These are phyloP conservation scores for Regulus satrapa DNA, from an alignment of 2,113 vertebrate genomes.

Conservation along the genomic window DNA sequence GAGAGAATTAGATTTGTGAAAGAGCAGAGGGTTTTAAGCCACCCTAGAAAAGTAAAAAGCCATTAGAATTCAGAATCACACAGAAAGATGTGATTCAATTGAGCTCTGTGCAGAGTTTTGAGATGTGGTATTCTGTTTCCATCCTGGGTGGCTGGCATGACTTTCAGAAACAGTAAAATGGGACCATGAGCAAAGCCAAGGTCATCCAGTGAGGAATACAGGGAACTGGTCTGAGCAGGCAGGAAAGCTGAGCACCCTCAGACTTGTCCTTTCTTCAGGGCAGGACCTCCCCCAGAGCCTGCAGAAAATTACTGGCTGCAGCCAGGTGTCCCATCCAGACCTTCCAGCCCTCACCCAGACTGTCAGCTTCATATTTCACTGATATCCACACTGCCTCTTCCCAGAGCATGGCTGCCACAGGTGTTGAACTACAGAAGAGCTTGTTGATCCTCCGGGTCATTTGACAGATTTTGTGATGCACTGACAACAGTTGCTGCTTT, in stretches of 20 bases:
- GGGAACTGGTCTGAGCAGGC: background rate
- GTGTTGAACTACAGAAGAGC: background rate
- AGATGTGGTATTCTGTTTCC: background rate
- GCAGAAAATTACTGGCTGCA: background rate
- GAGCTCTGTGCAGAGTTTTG: background rate
- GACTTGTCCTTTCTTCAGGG: background rate
- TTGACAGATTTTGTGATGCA: background rate
- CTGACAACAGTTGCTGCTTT: background rate
- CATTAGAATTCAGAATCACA: background rate
- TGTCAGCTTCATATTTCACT: background rate
- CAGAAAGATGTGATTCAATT: background rate
- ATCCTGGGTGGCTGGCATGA: background rate
- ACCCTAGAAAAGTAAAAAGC: background rate
- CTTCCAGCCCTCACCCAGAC: background rate
- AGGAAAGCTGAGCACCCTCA: background rate
- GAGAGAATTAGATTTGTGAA: slow-evolving; percentile 19
- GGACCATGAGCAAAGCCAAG: background rate
- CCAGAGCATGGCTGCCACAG: background rate
- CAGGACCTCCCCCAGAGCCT: background rate
- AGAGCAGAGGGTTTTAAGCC: background rate
- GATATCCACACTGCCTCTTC: background rate
- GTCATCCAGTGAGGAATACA: background rate
- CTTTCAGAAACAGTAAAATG: background rate
- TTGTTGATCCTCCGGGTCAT: background rate
- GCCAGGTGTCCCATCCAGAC: background rate